Base-by-base conservation (phyloP, 2,113 vertebrate genomes). In the Rissa tridactyla region DNA sequence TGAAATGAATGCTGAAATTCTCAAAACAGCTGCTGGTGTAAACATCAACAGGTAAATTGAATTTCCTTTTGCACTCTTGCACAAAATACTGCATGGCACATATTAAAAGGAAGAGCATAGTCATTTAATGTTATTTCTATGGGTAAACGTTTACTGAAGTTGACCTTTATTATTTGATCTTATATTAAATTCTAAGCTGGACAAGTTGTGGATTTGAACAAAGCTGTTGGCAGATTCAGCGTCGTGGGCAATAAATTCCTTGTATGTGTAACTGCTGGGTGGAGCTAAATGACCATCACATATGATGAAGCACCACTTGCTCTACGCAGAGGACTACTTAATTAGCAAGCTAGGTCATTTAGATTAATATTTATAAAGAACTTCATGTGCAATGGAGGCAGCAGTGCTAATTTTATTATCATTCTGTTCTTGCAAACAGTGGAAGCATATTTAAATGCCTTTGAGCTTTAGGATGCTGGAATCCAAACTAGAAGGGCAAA, bases 21-120 rank as follows among this genome's bases (percentile, higher is more conserved):
- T 90, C 71, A 70, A 77, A 87, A 77, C 2, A 61, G 44, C 61
- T 89, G 40, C 61, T 82, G 52, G 21, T 89, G 65, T 81, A 88
- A 88, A 83, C 49, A 93, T 44, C 68, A 90, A 83, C 47, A 92
- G 52, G 84, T 89, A 89, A 91, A 96, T 20, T 57, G 44, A 85
- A 85, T 91, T 96, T 87, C 57, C 3, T 2, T 64, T 79, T 40
- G 54, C 42, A 76, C 11, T 64, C 47, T 91, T 3, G 4, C 29
- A 61, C 52, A 96, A 91, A 94, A 69, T 60, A 82, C 0, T 0
- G n/a, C 34, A 57, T 61, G 44, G 44, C 5, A 44, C 61, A 38
- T 85, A 92, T 32, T 68, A 79, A 73, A 25, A 40, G 26, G 19
- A 82, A 76, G 21, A 60, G 16, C 77, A 64, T 13, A 51, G 47